Conservation (phyloP, 2,797 vertebrate species). For the Gorsachius magnificus region DNA sequence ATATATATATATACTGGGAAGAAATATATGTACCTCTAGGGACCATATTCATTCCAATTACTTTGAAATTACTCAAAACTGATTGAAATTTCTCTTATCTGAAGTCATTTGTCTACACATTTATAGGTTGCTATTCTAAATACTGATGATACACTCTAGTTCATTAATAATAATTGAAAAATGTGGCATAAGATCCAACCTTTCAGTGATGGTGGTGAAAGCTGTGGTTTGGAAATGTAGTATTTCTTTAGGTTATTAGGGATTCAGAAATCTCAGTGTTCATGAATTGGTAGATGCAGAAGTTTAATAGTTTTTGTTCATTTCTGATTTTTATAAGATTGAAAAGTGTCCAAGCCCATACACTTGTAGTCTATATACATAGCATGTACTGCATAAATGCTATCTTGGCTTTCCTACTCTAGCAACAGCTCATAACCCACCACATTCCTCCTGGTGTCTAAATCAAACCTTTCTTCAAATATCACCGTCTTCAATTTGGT, state of each 20-base stretch:
- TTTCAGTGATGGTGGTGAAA: too few species aligned
- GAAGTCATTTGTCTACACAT: not conserved
- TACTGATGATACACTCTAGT: not conserved
- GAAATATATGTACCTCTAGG: not conserved
- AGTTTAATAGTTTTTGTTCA: rapidly evolving
- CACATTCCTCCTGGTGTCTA: not conserved
- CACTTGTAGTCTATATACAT: too few species aligned
- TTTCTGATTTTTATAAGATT: not conserved
- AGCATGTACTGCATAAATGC: not conserved
- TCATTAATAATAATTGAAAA: not conserved
- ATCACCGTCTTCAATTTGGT: not conserved
- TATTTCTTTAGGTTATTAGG: not conserved
- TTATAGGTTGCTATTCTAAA: not conserved
- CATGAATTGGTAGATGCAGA: not conserved
- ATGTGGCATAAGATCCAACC: too few species aligned
- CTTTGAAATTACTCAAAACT: not conserved
- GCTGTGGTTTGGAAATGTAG: too few species aligned
- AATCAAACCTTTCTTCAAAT: not conserved
- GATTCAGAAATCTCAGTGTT: not conserved
- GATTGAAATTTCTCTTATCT: not conserved
- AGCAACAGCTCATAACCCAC: not conserved
- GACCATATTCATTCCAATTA: not conserved
- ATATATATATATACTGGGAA: not conserved
- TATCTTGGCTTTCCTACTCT: not conserved
- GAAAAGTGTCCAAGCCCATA: not conserved